phyloP scores from a whole-genome alignment of 1,140 invertebrate species.

The Nomia melanderi region DNA sequence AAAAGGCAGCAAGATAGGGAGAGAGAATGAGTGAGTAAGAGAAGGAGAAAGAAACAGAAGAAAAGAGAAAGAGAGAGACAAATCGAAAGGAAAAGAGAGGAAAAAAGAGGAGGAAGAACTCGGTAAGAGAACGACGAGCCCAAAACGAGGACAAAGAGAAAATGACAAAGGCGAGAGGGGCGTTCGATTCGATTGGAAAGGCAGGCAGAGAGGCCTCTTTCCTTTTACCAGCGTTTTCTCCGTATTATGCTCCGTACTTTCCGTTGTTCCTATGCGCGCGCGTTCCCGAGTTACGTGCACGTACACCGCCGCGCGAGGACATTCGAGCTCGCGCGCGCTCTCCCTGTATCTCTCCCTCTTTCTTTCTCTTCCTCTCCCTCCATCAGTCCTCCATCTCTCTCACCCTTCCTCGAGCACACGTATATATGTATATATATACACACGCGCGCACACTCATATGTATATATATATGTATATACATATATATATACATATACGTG shows the following conservation, averaged over 20 bases:
- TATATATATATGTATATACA: too few species aligned
- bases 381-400: too few species aligned
- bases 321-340: neutral
- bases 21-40: too few species aligned
- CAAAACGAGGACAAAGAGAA: slow-evolving; percentile 75
- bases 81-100: slow-evolving; percentile 9
- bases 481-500: too few species aligned
- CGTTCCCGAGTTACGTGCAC: neutral
- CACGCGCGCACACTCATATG: too few species aligned
- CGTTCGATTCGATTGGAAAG: slow-evolving; percentile 77
- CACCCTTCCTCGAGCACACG: neutral
- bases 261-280: slow-evolving; percentile 68
- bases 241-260: slow-evolving; percentile 73
- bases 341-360: neutral
- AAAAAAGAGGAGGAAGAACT: slow-evolving; percentile 44
- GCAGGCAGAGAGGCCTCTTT: slow-evolving; percentile 73
- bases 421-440: too few species aligned
- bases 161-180: slow-evolving; percentile 74
- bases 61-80: too few species aligned
- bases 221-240: slow-evolving; percentile 76
- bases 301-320: neutral
- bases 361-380: neutral
- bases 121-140: slow-evolving; percentile 55
- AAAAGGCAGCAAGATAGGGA: too few species aligned
- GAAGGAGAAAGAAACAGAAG: too few species aligned